These are phyloP conservation scores for Tetheella fluctuosa DNA, from an alignment of 2,888 invertebrate genomes.

Conservation along the genomic window DNA sequence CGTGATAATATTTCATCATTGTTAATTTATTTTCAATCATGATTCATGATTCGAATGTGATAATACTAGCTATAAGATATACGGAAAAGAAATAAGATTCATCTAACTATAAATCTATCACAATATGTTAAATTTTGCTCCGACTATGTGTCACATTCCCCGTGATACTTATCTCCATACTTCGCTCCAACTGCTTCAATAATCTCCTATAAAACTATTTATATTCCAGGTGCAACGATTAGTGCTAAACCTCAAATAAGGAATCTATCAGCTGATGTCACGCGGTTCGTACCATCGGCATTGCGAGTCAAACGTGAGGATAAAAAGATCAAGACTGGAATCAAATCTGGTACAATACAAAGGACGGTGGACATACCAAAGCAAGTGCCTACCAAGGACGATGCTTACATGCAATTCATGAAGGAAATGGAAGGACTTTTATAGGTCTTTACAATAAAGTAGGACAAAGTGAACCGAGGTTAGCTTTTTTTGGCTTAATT, in stretches of 20 bases:
- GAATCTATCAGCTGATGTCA: slow-evolving; percentile 96
- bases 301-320: slow-evolving; percentile 95
- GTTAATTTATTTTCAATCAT: no score
- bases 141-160: no score
- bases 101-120: no score
- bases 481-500: slow-evolving; percentile 2
- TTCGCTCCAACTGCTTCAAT: no score
- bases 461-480: slow-evolving; percentile 4
- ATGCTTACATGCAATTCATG: slow-evolving; percentile 99
- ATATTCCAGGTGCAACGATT: slow-evolving; percentile 89
- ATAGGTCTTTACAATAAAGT: slow-evolving; percentile 62
- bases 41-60: no score
- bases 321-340: slow-evolving; percentile 84
- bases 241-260: slow-evolving; percentile 98
- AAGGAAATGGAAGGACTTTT: slow-evolving; percentile 98
- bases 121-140: no score
- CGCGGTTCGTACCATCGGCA: slow-evolving; percentile 96
- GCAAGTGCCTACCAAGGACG: slow-evolving; percentile 92
- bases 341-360: slow-evolving; percentile 76
- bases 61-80: no score
- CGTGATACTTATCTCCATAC: no score
- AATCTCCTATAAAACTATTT: no score
- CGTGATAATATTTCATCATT: no score
- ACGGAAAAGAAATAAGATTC: no score
- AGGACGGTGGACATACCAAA: slow-evolving; percentile 80